Evolutionary conservation across 2,888 invertebrate genomes (phyloP), one percentile per base, ranked within the genome.

Genomic region (Tachystola acroxantha): DNA sequence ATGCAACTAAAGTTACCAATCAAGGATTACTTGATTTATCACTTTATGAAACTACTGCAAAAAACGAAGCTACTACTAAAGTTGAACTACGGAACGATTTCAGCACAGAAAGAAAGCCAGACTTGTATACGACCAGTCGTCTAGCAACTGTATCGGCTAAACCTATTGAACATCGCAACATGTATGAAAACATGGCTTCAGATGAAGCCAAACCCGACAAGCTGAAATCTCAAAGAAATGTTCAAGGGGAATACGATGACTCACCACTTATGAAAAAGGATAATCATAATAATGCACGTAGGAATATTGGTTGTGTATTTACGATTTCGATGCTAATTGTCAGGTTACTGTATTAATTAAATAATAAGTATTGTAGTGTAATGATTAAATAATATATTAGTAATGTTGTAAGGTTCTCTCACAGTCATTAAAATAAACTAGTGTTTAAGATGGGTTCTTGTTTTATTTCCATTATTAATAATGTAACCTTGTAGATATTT

Each of bases 341-440:
- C 51, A 70, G 56, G 47, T 52, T 71, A 52, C 48, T 53, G 48
- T 50, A 64, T 54, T 64, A 59, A 58, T 57, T 56, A 46, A 50
- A 37, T 45, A 46, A 44, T 43, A 52, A 48, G 44, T 55, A 48
- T 53, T 45, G 34, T 42, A 58, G 46, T 48, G 47, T 50, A 35
- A 20, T 32, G n/a, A n/a, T 50, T 14, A 10, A n/a, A 35, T 12
- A 20, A 2, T 34, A 2, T 34, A 28, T 54, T 46, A 38, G 32
- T 50, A 59, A 29, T 46, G 65, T 55, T 58, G 48, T 67, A 67
- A 67, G 57, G 48, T 50, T 65, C 58, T 64, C 64, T 76, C 71
- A 77, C 79, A 82, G 84, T 84, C 82, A 84, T 76, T 84, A 81
- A 74, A 71, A 53, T 72, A 68, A 67, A 16, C 68, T 66, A 64